phyloP scores from a whole-genome alignment of 2,113 vertebrate genomes.

The Lepus timidus region DNA sequence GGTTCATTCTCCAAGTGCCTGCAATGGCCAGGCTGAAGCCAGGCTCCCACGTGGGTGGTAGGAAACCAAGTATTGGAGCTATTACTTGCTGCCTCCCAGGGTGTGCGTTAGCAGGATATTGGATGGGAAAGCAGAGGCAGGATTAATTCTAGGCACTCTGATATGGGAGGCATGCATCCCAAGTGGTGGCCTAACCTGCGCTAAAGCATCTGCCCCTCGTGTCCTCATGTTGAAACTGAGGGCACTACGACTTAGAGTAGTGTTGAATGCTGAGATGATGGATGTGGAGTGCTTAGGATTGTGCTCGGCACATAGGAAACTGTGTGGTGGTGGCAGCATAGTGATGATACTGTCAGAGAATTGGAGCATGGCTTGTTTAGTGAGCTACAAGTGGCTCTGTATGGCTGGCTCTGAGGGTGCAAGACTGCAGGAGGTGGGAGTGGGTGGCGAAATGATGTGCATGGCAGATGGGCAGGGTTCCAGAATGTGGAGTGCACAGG shows the following conservation, averaged over 20 bases:
- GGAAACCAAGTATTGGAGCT: too few relatives aligned
- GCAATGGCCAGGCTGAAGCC: too few relatives aligned
- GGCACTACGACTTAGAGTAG: not conserved
- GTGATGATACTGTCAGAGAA: constrained; percentile 23
- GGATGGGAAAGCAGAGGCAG: too few relatives aligned
- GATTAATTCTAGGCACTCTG: too few relatives aligned
- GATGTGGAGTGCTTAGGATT: not conserved
- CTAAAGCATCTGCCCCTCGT: not conserved
- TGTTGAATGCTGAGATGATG: constrained; percentile 39
- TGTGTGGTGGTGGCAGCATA: not conserved
- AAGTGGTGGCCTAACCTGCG: too few relatives aligned
- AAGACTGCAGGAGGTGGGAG: constrained; percentile 29
- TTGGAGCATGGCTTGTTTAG: constrained; percentile 38
- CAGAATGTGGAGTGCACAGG: constrained; percentile 15
- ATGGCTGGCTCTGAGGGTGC: not conserved
- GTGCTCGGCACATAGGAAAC: not conserved
- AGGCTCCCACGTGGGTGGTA: too few relatives aligned
- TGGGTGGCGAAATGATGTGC: not conserved
- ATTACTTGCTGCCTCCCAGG: too few relatives aligned
- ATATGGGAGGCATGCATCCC: too few relatives aligned
- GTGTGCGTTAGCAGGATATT: too few relatives aligned
- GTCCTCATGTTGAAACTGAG: not conserved
- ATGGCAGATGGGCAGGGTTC: constrained; percentile 45
- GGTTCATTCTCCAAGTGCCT: too few relatives aligned
- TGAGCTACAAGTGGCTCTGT: constrained; percentile 42